Percentiles rank a stretch among this genome's conserved stretches.
Conservation (phyloP, 1,140 invertebrate species). For the Aricia agestis region DNA sequence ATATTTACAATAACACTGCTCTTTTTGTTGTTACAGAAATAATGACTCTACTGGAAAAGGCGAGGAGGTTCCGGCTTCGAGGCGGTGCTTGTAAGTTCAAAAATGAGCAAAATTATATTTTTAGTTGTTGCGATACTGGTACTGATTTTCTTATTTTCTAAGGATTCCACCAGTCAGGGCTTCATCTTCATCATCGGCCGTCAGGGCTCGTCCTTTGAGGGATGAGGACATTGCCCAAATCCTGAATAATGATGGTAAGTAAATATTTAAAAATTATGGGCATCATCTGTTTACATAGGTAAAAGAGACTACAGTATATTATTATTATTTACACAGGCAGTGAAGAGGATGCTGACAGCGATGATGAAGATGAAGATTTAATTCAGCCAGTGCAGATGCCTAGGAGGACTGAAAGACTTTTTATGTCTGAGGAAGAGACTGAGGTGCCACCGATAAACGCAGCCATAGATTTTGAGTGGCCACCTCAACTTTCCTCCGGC, state of each 20-base stretch:
- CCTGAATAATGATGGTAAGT: not conserved
- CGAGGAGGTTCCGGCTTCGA: constrained; percentile 14
- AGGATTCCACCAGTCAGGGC: not conserved
- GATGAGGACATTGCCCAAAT: constrained; percentile 16
- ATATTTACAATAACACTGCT: constrained; percentile 13
- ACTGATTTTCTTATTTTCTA: constrained; percentile 11
- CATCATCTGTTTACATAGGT: constrained; percentile 10
- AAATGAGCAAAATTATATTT: constrained; percentile 13
- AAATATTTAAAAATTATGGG: not conserved
- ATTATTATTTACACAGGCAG: constrained; percentile 21
- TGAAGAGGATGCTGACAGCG: constrained; percentile 21
- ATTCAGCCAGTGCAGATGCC: constrained; percentile 8
- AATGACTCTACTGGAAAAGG: constrained; percentile 6
- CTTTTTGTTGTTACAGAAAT: too few relatives aligned
- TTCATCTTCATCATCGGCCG: constrained; percentile 11
- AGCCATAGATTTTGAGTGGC: not conserved
- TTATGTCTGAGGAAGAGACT: constrained; percentile 17
- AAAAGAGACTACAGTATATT: constrained; percentile 13
- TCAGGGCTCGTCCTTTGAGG: constrained; percentile 16
- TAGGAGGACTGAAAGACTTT: constrained; percentile 16
- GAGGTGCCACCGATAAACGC: not conserved
- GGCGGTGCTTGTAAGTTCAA: constrained; percentile 15
- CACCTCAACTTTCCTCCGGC: constrained; percentile 3
- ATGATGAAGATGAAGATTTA: constrained; percentile 22
- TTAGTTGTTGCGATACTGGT: constrained; percentile 10